These are phyloP conservation scores for Artemisiospiza belli DNA, from an alignment of 2,113 vertebrate genomes.

Conservation along the genomic window DNA sequence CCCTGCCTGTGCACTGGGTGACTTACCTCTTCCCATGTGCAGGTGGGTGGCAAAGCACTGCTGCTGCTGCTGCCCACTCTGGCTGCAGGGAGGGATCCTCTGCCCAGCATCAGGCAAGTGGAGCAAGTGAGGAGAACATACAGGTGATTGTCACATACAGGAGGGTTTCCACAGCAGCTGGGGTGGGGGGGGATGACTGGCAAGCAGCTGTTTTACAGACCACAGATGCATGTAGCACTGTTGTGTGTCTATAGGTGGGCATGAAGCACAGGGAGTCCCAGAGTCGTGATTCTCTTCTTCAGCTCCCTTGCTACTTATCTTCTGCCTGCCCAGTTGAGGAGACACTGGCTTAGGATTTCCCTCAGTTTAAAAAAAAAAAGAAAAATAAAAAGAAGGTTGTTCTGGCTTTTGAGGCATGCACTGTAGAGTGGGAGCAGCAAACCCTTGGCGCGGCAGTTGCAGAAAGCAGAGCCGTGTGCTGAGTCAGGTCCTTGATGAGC, in stretches of 20 bases:
- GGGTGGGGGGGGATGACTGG: neutral
- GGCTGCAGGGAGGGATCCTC: neutral
- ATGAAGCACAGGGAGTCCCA: neutral
- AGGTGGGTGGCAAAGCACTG: neutral
- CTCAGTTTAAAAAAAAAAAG: no score
- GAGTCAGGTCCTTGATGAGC: conserved; percentile 61
- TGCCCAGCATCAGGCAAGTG: neutral
- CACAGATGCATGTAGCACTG: neutral
- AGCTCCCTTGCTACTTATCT: fast-evolving
- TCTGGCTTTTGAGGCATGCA: neutral
- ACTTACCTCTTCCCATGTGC: neutral
- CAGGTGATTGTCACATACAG: neutral
- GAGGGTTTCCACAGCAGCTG: neutral
- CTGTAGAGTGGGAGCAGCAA: neutral
- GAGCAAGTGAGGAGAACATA: neutral
- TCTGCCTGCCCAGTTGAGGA: neutral
- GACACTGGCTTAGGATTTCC: neutral
- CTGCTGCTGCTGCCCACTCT: fast-evolving
- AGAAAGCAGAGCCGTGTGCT: conserved; percentile 35
- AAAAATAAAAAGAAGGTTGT: fast-evolving
- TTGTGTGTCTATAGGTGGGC: neutral
- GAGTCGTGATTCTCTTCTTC: neutral
- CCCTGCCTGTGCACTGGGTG: neutral
- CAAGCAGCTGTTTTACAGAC: neutral
- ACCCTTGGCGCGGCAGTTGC: fast-evolving